A percentile compares a stretch with the other conserved stretches of the same genome.
These are phyloP conservation scores for Ditula angustiorana DNA, from an alignment of 2,888 invertebrate genomes.

Conservation along the genomic window DNA sequence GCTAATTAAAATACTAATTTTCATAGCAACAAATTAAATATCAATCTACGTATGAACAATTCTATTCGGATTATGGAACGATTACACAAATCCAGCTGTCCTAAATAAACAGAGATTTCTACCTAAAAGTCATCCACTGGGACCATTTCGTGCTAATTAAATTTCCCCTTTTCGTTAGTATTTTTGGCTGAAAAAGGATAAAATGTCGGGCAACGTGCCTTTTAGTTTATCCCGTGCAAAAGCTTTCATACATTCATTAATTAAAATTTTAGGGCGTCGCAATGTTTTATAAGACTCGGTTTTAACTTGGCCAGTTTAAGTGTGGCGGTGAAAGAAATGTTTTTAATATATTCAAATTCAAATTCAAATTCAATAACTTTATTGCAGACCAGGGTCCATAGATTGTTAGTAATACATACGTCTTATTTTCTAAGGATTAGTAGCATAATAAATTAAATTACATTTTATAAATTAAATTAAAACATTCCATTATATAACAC, in stretches of 20 bases:
- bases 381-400: too few relatives aligned
- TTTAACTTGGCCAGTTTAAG: not conserved
- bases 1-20: not conserved
- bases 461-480: too few relatives aligned
- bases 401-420: too few relatives aligned
- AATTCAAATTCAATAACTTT: too few relatives aligned
- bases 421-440: too few relatives aligned
- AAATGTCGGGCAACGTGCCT: conserved; percentile 10
- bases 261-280: conserved; percentile 1
- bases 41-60: conserved; percentile 14
- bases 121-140: conserved; percentile 5
- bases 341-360: not conserved
- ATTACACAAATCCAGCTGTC: conserved; percentile 29
- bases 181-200: conserved; percentile 21
- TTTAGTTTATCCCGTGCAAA: conserved; percentile 15
- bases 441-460: too few relatives aligned
- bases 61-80: conserved; percentile 20
- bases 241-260: conserved; percentile 1
- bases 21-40: not conserved
- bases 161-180: conserved; percentile 32
- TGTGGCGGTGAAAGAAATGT: not conserved
- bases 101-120: conserved; percentile 27
- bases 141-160: conserved; percentile 33
- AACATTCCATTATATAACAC: too few relatives aligned
- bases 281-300: too few relatives aligned